These are phyloP conservation scores for Bombus superbus DNA, from an alignment of 1,140 invertebrate genomes.

Conservation along the genomic window DNA sequence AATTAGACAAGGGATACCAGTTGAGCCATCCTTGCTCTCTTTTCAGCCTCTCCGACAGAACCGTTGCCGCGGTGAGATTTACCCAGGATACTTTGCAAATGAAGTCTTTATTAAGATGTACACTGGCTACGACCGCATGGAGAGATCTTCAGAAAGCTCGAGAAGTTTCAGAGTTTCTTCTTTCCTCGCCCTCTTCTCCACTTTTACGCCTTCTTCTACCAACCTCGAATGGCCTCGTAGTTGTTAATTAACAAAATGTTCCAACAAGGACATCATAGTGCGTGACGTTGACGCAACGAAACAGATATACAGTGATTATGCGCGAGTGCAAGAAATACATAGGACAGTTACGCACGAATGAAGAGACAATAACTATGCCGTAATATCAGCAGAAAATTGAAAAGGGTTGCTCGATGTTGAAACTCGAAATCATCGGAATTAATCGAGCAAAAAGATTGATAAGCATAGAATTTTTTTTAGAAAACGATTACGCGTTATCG, in stretches of 20 bases:
- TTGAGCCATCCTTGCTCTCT: constrained; percentile 26
- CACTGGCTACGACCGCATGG: constrained; percentile 34
- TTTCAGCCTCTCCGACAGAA: constrained; percentile 36
- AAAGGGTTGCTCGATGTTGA: background rate
- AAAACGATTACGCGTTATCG: background rate
- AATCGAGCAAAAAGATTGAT: background rate
- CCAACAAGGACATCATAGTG: background rate
- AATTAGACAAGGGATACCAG: constrained; percentile 60
- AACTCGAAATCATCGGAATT: background rate
- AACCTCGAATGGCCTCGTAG: background rate
- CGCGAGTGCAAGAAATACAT: too few species aligned
- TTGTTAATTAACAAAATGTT: constrained; percentile 13
- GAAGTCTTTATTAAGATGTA: constrained; percentile 62
- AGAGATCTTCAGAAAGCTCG: constrained; percentile 18
- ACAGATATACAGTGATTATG: background rate
- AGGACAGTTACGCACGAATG: background rate
- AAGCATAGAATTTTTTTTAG: background rate
- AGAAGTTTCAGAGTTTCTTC: constrained; percentile 21
- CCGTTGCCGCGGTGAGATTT: constrained; percentile 51
- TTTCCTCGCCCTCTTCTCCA: background rate
- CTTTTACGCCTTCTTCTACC: too few species aligned
- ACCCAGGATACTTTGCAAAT: constrained; percentile 65
- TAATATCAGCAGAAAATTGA: background rate
- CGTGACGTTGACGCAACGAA: background rate
- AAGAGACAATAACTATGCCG: background rate